A percentile compares a stretch with the other conserved stretches of the same genome.
These are phyloP conservation scores for Sebastolobus altivelis DNA, from an alignment of 2,797 vertebrate species.

Conservation along the genomic window DNA sequence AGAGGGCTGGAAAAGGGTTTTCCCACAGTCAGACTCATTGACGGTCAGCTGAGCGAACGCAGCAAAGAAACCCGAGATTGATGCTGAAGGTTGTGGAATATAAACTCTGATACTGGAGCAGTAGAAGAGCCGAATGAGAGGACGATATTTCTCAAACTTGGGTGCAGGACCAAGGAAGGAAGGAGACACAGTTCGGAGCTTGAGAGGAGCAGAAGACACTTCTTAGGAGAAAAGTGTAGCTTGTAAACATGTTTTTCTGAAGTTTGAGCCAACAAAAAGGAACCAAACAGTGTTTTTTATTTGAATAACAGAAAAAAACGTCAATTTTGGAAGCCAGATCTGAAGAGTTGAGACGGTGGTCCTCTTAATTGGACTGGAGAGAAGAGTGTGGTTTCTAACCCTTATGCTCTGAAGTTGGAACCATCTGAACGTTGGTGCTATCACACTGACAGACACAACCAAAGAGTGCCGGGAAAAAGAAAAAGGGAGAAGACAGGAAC, in stretches of 20 bases:
- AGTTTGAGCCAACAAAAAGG: conserved; percentile 15
- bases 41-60: conserved; percentile 55
- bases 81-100: conserved; percentile 40
- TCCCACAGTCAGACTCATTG: conserved; percentile 58
- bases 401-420: conserved; percentile 31
- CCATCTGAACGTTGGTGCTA: conserved; percentile 15
- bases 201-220: not conserved
- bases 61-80: conserved; percentile 15
- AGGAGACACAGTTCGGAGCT: not conserved
- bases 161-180: not conserved
- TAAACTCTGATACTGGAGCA: conserved; percentile 21
- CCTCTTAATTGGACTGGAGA: conserved; percentile 16
- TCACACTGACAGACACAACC: conserved; percentile 21
- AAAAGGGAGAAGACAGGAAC: not conserved
- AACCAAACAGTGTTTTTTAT: not conserved
- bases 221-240: not conserved
- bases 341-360: conserved; percentile 14
- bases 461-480: conserved; percentile 6
- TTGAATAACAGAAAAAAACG: not conserved
- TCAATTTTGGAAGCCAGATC: conserved; percentile 23
- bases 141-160: not conserved
- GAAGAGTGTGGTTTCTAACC: conserved; percentile 38
- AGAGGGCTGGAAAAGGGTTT: conserved; percentile 63
- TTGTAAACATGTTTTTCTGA: conserved; percentile 30
- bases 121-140: not conserved